These are phyloP conservation scores for Panzeria rudis DNA, from an alignment of 2,888 invertebrate species.

Conservation along the genomic window DNA sequence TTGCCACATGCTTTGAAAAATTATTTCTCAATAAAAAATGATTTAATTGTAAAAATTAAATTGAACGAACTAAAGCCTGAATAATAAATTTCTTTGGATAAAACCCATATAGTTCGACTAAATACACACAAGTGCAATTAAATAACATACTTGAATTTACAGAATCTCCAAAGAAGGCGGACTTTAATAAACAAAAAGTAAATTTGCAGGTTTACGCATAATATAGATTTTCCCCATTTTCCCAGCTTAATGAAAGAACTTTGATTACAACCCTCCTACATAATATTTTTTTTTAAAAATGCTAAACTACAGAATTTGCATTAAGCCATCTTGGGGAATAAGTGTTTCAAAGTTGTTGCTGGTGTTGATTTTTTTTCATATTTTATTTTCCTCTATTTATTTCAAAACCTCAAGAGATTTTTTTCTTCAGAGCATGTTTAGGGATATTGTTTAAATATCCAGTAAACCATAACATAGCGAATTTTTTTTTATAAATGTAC, in stretches of 20 bases:
- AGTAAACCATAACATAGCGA: conserved; percentile 62
- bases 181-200: too few species aligned
- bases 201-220: too few species aligned
- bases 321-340: conserved; percentile 63
- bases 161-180: too few species aligned
- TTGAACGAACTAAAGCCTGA: too few species aligned
- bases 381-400: not conserved
- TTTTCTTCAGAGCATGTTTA: conserved; percentile 56
- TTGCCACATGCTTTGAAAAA: too few species aligned
- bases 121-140: too few species aligned
- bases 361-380: conserved; percentile 10
- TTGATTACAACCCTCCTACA: not conserved
- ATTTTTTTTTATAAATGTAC: conserved; percentile 14
- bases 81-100: too few species aligned
- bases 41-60: too few species aligned
- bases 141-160: too few species aligned
- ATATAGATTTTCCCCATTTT: too few species aligned
- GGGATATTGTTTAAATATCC: conserved; percentile 70
- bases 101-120: too few species aligned
- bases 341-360: conserved; percentile 29
- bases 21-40: too few species aligned
- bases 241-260: not conserved
- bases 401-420: conserved; percentile 55
- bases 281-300: not conserved
- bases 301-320: conserved; percentile 61